phyloP scores from a whole-genome alignment of 2,888 invertebrate genomes.

The Aleiodes testaceus region DNA sequence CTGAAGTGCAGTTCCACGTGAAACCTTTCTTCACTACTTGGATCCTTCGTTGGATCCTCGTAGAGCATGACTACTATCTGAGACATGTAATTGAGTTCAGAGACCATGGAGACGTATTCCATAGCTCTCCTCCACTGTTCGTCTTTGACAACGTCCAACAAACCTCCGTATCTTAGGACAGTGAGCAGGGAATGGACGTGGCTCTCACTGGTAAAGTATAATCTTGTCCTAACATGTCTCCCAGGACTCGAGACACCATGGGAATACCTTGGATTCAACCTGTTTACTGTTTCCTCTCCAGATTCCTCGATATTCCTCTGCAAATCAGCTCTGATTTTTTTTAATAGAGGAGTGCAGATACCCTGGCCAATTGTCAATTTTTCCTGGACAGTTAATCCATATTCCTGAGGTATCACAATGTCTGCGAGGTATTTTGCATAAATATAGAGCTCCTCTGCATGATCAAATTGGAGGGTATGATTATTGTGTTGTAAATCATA shows the following conservation, averaged over 20 bases:
- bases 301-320: slow-evolving; percentile 94
- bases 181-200: slow-evolving; percentile 99
- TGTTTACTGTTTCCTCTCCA: slow-evolving; percentile 94
- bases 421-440: slow-evolving; percentile 98
- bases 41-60: slow-evolving; percentile 98
- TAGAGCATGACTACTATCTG: slow-evolving; percentile 99
- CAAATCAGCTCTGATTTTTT: slow-evolving; percentile 95
- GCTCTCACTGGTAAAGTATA: slow-evolving; percentile 99
- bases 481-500: slow-evolving; percentile 99
- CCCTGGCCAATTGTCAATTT: slow-evolving; percentile 97
- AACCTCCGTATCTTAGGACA: slow-evolving; percentile 92
- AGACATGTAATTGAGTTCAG: slow-evolving; percentile 99
- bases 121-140: slow-evolving; percentile 99
- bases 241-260: slow-evolving; percentile 99
- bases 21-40: slow-evolving; percentile 92
- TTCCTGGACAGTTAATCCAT: slow-evolving; percentile 95
- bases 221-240: slow-evolving; percentile 96
- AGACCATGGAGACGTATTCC: slow-evolving; percentile 98
- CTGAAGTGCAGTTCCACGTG: slow-evolving; percentile 99
- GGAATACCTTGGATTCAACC: slow-evolving; percentile 96
- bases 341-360: slow-evolving; percentile 95
- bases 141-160: slow-evolving; percentile 89
- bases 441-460: slow-evolving; percentile 93
- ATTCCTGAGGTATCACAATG: slow-evolving; percentile 99
- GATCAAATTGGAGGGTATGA: slow-evolving; percentile 92